Evolutionary conservation across 2,888 invertebrate genomes (phyloP).

Genomic region (Scaptomyza cyrtandrae): DNA sequence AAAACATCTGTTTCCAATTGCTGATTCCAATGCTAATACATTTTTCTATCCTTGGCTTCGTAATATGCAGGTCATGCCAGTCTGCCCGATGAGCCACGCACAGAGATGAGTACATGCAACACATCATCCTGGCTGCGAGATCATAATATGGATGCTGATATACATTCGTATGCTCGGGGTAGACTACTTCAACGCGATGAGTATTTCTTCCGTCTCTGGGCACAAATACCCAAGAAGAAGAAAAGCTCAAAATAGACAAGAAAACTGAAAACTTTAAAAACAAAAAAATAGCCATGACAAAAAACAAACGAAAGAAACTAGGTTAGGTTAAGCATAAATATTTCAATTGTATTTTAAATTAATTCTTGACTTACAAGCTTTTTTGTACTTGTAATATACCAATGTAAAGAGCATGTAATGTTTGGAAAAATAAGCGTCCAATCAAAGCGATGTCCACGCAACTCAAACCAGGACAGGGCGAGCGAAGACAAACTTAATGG

Average conservation of each 20-base stretch:
- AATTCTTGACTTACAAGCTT: slow-evolving; percentile 59
- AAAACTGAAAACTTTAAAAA: slow-evolving; percentile 6
- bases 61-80: slow-evolving; percentile 78
- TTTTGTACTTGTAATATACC: slow-evolving; percentile 57
- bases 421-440: slow-evolving; percentile 18
- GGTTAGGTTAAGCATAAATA: slow-evolving; percentile 66
- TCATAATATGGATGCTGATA: slow-evolving; percentile 97
- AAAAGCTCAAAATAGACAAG: slow-evolving; percentile 66
- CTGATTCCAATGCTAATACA: not conserved
- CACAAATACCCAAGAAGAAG: slow-evolving; percentile 79
- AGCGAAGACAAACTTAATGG: slow-evolving; percentile 71
- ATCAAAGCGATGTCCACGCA: slow-evolving; percentile 55
- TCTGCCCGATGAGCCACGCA: slow-evolving; percentile 87
- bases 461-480: slow-evolving; percentile 53
- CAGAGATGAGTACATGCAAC: slow-evolving; percentile 95
- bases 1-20: not conserved
- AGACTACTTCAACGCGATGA: slow-evolving; percentile 93
- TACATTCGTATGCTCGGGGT: slow-evolving; percentile 94
- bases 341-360: slow-evolving; percentile 64
- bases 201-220: slow-evolving; percentile 96
- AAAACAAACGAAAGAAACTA: slow-evolving; percentile 57
- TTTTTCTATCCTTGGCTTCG: not conserved
- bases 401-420: slow-evolving; percentile 59
- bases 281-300: slow-evolving; percentile 42
- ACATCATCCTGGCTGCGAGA: slow-evolving; percentile 97